Conservation (phyloP, 2,113 vertebrate genomes). For the Eudyptes chrysolophus region DNA sequence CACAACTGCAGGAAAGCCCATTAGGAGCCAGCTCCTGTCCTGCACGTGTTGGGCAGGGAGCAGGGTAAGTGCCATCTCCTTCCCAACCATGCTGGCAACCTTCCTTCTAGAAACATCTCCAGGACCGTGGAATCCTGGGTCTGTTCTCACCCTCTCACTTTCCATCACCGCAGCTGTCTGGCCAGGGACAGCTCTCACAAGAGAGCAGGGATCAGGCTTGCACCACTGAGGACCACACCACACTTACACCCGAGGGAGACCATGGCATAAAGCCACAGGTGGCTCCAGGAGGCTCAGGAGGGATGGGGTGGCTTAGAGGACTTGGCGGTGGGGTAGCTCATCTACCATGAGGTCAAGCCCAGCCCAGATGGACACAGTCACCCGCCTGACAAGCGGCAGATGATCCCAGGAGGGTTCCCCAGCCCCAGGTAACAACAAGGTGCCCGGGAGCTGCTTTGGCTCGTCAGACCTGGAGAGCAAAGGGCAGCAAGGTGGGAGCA, state of each 20-base stretch:
- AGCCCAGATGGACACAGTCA: not conserved
- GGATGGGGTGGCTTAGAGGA: not conserved
- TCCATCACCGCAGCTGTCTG: not conserved
- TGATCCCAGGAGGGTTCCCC: not conserved
- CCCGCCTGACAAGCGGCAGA: not conserved
- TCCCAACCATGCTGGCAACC: accelerated
- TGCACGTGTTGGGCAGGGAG: not conserved
- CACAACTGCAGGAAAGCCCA: not conserved
- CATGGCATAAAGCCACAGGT: not conserved
- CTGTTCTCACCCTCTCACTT: not conserved
- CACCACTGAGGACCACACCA: not conserved
- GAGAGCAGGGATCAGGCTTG: not conserved
- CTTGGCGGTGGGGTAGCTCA: not conserved
- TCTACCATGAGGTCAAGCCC: not conserved
- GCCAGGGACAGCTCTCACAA: not conserved
- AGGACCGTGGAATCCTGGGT: not conserved
- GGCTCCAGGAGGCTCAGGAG: not conserved
- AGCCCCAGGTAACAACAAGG: not conserved
- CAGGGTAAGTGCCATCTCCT: not conserved
- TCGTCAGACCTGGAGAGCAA: not conserved
- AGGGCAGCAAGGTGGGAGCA: not conserved
- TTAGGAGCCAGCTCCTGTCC: not conserved
- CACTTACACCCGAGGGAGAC: not conserved
- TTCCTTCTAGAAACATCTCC: not conserved
- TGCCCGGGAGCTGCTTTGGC: not conserved